phyloP scores from a whole-genome alignment of 2,113 vertebrate genomes.

The Nerophis ophidion region DNA sequence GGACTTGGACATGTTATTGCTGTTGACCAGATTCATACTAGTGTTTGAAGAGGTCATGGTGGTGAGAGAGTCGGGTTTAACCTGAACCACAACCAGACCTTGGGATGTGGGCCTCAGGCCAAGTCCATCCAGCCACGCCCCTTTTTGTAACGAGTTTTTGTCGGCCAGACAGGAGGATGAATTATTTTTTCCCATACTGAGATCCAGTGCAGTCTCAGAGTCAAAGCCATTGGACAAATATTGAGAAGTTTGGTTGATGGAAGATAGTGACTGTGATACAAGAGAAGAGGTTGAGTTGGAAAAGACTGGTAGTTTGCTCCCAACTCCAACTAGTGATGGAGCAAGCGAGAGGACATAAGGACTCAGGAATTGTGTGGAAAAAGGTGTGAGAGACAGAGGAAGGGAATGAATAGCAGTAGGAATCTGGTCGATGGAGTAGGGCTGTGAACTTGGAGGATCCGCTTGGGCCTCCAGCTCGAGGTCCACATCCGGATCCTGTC shows the following conservation, averaged over 20 bases:
- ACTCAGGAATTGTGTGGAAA: conserved; percentile 68
- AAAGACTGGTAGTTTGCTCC: conserved; percentile 60
- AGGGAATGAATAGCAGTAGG: conserved; percentile 61
- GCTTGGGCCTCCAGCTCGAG: conserved; percentile 71
- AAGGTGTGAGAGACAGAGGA: conserved; percentile 66
- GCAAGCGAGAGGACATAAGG: conserved; percentile 71
- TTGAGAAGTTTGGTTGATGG: conserved; percentile 48
- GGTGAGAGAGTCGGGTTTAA: conserved; percentile 64
- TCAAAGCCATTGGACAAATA: conserved; percentile 67
- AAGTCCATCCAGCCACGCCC: conserved; percentile 69
- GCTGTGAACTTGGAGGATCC: conserved; percentile 65
- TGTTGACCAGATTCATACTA: conserved; percentile 49
- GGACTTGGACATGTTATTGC: conserved; percentile 60
- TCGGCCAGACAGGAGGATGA: conserved; percentile 53
- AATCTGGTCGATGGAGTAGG: conserved; percentile 47
- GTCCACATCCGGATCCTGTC: conserved; percentile 68
- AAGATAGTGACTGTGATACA: conserved; percentile 53
- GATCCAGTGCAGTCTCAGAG: conserved; percentile 70
- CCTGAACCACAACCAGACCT: conserved; percentile 71
- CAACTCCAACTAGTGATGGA: conserved; percentile 59
- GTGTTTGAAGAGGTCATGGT: conserved; percentile 49
- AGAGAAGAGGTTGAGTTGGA: conserved; percentile 58
- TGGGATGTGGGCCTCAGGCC: conserved; percentile 69
- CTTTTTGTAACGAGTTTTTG: conserved; percentile 64
- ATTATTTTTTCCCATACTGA: conserved; percentile 71